phyloP scores from a whole-genome alignment of 2,113 vertebrate species.

The Sterna hirundo region DNA sequence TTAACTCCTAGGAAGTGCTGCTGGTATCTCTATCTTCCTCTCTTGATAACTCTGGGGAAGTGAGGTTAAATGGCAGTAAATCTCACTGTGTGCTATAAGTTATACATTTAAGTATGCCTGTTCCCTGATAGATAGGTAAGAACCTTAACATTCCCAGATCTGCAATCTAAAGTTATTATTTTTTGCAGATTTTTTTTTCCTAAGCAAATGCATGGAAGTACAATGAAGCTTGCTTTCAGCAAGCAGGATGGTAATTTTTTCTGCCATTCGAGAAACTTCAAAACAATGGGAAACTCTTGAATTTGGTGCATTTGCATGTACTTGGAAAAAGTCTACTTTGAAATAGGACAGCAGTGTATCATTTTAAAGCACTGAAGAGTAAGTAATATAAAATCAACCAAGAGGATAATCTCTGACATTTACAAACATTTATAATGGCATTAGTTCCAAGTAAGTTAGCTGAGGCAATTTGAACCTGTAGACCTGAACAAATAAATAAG shows the following conservation, averaged over 20 bases:
- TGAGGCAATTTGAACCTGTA: slow-evolving; percentile 38
- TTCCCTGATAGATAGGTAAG: neutral
- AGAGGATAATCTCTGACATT: slow-evolving; percentile 52
- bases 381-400: slow-evolving; percentile 36
- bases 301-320: neutral
- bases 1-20: neutral
- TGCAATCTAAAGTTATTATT: neutral
- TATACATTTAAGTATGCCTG: neutral
- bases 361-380: slow-evolving; percentile 18
- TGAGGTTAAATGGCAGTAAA: neutral
- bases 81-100: neutral
- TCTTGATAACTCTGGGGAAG: neutral
- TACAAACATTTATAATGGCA: slow-evolving; percentile 57
- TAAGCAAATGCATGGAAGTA: neutral
- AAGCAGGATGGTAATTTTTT: neutral
- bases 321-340: neutral
- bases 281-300: neutral
- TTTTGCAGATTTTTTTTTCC: neutral
- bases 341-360: slow-evolving; percentile 1
- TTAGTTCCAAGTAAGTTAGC: slow-evolving; percentile 50
- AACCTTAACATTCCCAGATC: neutral
- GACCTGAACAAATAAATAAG: slow-evolving; percentile 39
- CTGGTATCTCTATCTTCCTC: neutral
- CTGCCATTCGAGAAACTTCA: neutral
- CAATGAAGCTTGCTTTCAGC: neutral